A percentile compares a stretch with the other conserved stretches of the same genome.
phyloP scores from a whole-genome alignment of 2,888 invertebrate species.

The Eugnorisma glareosa region DNA sequence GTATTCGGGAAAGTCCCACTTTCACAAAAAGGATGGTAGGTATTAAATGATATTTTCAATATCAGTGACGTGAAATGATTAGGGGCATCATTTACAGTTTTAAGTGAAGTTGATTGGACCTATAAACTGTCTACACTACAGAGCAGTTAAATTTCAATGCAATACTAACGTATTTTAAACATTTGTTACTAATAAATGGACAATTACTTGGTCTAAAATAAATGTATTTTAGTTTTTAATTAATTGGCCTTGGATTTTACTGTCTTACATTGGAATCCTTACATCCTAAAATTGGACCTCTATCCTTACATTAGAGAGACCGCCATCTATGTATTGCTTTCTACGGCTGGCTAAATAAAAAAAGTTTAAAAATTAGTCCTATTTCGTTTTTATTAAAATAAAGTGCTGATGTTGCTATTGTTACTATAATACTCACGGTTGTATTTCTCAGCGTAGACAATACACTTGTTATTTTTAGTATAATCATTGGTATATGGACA shows the following conservation, averaged over 20 bases:
- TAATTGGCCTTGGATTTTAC: background rate
- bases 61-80: background rate
- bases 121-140: background rate
- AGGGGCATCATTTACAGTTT: background rate
- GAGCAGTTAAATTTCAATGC: too few species aligned
- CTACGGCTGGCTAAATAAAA: background rate
- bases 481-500: constrained; percentile 75
- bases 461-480: constrained; percentile 75
- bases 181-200: too few species aligned
- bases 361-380: background rate
- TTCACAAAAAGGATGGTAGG: background rate
- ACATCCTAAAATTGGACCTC: background rate
- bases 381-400: background rate
- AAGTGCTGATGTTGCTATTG: background rate
- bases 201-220: too few species aligned
- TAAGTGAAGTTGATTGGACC: background rate
- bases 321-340: background rate
- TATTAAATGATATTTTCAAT: background rate
- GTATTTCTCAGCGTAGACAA: constrained; percentile 80
- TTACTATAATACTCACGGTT: constrained; percentile 72
- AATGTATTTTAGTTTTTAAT: too few species aligned
- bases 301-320: background rate
- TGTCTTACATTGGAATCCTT: background rate
- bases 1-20: background rate
- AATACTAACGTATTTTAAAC: too few species aligned